Evolutionary conservation across 2,888 invertebrate genomes (phyloP).

Genomic region (Cyrtodaria siliqua): DNA sequence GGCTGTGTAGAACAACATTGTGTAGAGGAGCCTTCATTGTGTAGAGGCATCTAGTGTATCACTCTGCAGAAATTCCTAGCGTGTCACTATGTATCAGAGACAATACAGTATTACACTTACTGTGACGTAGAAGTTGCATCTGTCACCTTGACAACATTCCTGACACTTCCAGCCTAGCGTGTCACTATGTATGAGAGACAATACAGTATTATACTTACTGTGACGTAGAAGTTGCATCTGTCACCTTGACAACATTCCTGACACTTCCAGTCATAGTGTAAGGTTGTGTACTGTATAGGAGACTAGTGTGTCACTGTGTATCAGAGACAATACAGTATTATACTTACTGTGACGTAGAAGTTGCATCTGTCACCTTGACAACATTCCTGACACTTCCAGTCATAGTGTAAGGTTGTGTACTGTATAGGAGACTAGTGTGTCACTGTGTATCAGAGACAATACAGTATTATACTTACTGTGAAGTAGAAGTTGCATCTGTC

Average conservation of each 20-base stretch:
- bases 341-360: constrained; percentile 96
- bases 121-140: constrained; percentile 97
- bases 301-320: constrained; percentile 88
- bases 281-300: too few species aligned
- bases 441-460: neutral
- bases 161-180: constrained; percentile 99
- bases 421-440: too few species aligned
- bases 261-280: constrained; percentile 99
- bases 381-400: constrained; percentile 98
- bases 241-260: constrained; percentile 98
- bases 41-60: too few species aligned
- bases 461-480: constrained; percentile 90
- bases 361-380: constrained; percentile 98
- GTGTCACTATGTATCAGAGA: too few species aligned
- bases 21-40: too few species aligned
- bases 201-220: too few species aligned
- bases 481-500: constrained; percentile 98
- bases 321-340: neutral
- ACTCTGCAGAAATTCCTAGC: too few species aligned
- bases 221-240: constrained; percentile 97
- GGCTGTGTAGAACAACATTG: too few species aligned
- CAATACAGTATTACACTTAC: too few species aligned
- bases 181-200: too few species aligned
- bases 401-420: too few species aligned
- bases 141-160: constrained; percentile 97